Base-by-base conservation (phyloP, 2,888 invertebrate species). In the Trissolcus japonicus region DNA sequence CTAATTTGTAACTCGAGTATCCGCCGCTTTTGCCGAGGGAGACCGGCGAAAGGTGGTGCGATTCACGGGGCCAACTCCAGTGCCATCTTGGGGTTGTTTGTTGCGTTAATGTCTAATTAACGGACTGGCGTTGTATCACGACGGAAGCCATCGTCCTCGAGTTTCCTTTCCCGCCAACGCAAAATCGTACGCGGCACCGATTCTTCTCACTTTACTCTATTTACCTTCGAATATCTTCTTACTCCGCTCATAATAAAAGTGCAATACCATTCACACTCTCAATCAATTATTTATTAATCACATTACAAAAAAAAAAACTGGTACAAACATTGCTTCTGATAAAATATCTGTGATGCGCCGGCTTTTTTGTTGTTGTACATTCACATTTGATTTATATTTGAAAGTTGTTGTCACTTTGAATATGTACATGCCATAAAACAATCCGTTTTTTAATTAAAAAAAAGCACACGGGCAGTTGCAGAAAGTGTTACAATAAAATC, bases 101-200 rank as follows among this genome's bases (percentile, higher is more conserved):
- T 87, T 87, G 85, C 87, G 83, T 85, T 86, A 87, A 87, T 88
- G 85, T 84, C 86, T 88, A 88, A 88, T 88, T 88, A 88, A 88
- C 85, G 81, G 83, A 86, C 85, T 86, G 86, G 82, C 85, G 86
- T 86, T 83, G 83, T 83, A 81, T 85, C 84, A 84, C 84, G 82
- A 83, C 82, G 82, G 81, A 83, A 82, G 78, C 81, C 80, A 80
- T 83, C 78, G 76, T 62, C 68, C 68, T 75, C 80, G 74, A 65
- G 79, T 79, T 79, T 77, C 74, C 35, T 35, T 6, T 25, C 48
- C 55, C 57, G 55, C 73, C 67, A 55, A 60, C 63, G 60, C 35
- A 71, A 79, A 79, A 74, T 79, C 68, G 75, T 65, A 73, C 65
- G 56, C 56, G n/a, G 62, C 69, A 48, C 57, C 69, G 69, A 71